phyloP scores from a whole-genome alignment of 2,888 invertebrate genomes.

The Oligia latruncula region DNA sequence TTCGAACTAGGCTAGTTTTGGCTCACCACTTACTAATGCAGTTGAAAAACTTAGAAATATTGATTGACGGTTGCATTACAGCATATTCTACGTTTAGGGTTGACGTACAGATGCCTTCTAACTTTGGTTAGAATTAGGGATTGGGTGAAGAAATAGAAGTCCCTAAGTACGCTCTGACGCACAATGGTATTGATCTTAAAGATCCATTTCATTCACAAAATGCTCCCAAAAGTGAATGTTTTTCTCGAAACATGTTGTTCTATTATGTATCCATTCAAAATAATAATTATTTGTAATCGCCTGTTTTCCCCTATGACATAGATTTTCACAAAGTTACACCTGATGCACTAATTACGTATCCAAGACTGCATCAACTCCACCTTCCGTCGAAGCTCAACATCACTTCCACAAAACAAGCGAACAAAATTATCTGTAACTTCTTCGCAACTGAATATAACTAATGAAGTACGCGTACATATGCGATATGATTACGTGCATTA shows the following conservation, averaged over 20 bases:
- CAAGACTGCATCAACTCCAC: neutral
- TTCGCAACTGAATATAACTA: slow-evolving; percentile 47
- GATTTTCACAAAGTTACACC: neutral
- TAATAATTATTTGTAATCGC: neutral
- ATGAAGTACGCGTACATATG: slow-evolving; percentile 50
- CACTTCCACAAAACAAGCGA: slow-evolving; percentile 3
- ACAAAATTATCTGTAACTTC: slow-evolving; percentile 33
- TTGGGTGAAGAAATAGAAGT: neutral
- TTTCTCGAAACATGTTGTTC: neutral
- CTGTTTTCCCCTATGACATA: neutral
- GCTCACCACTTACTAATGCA: neutral
- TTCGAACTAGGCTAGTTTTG: neutral
- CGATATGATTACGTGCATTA: slow-evolving; percentile 65
- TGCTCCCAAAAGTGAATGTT: neutral
- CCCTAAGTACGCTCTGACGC: neutral
- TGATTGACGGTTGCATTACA: neutral
- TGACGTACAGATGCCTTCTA: neutral
- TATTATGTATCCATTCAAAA: neutral
- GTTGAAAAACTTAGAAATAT: neutral
- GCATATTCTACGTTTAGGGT: neutral
- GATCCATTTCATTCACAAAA: neutral
- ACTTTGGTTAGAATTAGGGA: neutral
- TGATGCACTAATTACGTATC: neutral
- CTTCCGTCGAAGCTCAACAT: neutral
- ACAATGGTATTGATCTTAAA: neutral